phyloP scores from a whole-genome alignment of 2,113 vertebrate genomes.

The Sardina pilchardus region DNA sequence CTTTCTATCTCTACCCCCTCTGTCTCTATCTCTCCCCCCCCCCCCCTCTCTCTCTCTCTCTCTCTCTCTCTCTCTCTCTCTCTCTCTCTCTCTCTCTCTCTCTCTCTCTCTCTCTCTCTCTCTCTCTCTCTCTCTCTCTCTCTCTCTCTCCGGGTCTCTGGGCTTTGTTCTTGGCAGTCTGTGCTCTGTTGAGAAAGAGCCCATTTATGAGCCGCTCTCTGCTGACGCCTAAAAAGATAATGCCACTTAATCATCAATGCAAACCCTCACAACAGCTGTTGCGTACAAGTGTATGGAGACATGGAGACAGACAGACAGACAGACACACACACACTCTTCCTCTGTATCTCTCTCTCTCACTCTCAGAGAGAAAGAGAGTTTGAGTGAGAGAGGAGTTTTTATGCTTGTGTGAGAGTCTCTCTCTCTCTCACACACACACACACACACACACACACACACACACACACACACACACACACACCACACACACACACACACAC shows the following conservation, averaged over 20 bases:
- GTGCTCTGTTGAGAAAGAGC: neutral
- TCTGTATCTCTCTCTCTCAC: no score
- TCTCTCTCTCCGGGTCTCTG: neutral
- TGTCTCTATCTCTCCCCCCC: no score
- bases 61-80: neutral
- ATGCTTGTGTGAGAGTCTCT: no score
- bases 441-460: no score
- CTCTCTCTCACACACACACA: no score
- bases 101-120: neutral
- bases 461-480: conserved; percentile 11
- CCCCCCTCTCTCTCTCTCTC: neutral
- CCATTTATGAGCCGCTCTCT: neutral
- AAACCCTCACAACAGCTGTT: neutral
- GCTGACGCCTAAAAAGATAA: neutral
- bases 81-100: no score
- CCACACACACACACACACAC: conserved; percentile 18
- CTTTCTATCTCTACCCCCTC: neutral
- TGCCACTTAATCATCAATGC: conserved; percentile 7
- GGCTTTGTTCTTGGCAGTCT: neutral
- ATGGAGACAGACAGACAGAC: neutral
- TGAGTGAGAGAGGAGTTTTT: no score
- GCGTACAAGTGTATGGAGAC: neutral
- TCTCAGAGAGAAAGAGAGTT: no score
- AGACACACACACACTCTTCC: neutral
- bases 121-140: no score